These are phyloP conservation scores for Montipora foliosa DNA, from an alignment of 64 coral and sea anemone genomes.

Conservation along the genomic window DNA sequence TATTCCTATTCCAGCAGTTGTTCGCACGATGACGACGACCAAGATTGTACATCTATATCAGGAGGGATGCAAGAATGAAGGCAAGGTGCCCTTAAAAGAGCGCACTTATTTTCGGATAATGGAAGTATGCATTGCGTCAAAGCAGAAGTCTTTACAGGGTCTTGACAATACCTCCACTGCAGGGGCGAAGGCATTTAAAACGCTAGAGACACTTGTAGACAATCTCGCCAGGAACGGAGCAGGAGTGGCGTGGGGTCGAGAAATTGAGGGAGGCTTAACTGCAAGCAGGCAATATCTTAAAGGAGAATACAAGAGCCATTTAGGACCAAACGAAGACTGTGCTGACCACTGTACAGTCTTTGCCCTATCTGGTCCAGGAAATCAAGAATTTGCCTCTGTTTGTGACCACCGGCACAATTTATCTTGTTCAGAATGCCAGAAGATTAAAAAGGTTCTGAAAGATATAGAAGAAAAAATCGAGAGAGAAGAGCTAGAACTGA, in stretches of 20 bases:
- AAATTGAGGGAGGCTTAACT: not conserved
- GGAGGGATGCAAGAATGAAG: not conserved
- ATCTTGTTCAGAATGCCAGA: constrained; percentile 41
- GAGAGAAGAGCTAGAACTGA: constrained; percentile 35
- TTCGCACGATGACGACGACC: constrained; percentile 13
- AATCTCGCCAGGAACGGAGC: constrained; percentile 30
- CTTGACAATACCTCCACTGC: constrained; percentile 39
- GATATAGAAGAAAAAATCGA: constrained; percentile 11
- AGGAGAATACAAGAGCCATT: constrained; percentile 58
- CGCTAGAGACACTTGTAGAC: not conserved
- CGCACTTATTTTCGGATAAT: constrained; percentile 20
- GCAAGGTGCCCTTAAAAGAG: constrained; percentile 1
- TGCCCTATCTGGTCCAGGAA: constrained; percentile 44
- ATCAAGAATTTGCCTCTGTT: constrained; percentile 41
- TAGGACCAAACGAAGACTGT: constrained; percentile 66
- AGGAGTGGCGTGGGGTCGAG: constrained; percentile 13
- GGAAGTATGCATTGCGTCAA: constrained; percentile 52
- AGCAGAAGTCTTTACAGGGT: constrained; percentile 56
- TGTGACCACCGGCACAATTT: constrained; percentile 2
- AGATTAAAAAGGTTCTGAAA: constrained; percentile 28
- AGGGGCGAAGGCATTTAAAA: constrained; percentile 15
- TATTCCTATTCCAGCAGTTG: constrained; percentile 28
- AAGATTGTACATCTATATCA: constrained; percentile 31
- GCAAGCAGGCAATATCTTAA: constrained; percentile 64
- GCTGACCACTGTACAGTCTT: constrained; percentile 67